Evolutionary conservation across 2,888 invertebrate genomes (phyloP).

Genomic region (Phyllotreta striolata): DNA sequence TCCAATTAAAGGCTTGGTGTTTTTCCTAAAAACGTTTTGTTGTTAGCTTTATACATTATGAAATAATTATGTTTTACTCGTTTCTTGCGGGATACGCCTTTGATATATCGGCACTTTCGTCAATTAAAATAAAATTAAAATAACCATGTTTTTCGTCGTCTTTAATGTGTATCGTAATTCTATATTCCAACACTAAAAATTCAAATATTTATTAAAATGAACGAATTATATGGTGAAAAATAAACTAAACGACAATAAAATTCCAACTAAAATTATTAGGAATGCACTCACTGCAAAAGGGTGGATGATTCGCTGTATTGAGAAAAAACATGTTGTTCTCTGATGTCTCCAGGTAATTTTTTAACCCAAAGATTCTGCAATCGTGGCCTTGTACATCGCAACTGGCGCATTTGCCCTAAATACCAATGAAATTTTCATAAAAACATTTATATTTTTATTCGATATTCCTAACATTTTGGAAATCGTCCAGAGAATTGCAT

Average conservation of each 20-base stretch:
- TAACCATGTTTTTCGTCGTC: slow-evolving; percentile 43
- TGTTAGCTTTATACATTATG: not conserved
- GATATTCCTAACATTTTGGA: slow-evolving; percentile 46
- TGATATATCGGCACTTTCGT: slow-evolving; percentile 49
- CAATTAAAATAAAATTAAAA: slow-evolving; percentile 55
- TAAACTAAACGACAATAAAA: too few species aligned
- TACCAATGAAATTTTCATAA: slow-evolving; percentile 21
- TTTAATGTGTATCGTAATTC: slow-evolving; percentile 35
- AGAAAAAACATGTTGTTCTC: slow-evolving; percentile 53
- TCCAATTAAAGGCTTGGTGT: slow-evolving; percentile 22
- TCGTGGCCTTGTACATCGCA: slow-evolving; percentile 47
- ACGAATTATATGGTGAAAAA: too few species aligned
- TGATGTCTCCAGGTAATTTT: slow-evolving; percentile 45
- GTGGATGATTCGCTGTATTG: slow-evolving; percentile 52
- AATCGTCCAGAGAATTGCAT: slow-evolving; percentile 54
- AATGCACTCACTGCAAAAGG: slow-evolving; percentile 57
- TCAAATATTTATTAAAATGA: too few species aligned
- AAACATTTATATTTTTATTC: not conserved
- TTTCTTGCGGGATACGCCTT: slow-evolving; percentile 43
- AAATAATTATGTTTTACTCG: slow-evolving; percentile 12
- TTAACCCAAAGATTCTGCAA: slow-evolving; percentile 55
- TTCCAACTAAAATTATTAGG: too few species aligned
- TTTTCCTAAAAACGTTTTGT: slow-evolving; percentile 28
- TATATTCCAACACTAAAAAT: slow-evolving; percentile 46
- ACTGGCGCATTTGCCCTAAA: slow-evolving; percentile 52